Base-by-base conservation (phyloP, 2,113 vertebrate genomes). In the Steatornis caripensis region DNA sequence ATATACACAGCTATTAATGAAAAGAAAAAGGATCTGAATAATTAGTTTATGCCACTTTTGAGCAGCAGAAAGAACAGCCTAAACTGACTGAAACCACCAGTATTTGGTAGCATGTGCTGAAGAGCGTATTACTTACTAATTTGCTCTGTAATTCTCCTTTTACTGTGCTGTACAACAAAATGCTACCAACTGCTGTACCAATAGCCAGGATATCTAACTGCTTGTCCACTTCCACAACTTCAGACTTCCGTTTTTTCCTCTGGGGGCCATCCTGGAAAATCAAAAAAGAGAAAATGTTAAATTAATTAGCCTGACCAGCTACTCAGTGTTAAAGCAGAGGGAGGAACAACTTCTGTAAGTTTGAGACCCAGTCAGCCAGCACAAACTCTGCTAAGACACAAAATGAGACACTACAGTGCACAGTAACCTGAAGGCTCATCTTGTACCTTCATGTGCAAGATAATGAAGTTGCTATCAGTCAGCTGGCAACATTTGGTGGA, bases 191-290 rank as follows among this genome's bases (percentile, higher is more conserved):
- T 70, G 99, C 99, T 88, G 99, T 99, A 95, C 99, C 99, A 98
- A 99, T 98, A 12, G 99, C 99, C 98, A 99, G 92, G 91, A 99
- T 98, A 96, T 99, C 99, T 41, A 98, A 96, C 95, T 99, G 99
- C 90, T 98, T 98, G 94, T 98, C 97, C n/a, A 92, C 96, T 93
- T 96, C 98, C 51, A 39, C 97, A 19, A 85, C 98, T 97, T 99
- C 99, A 3, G 99, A 99, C 99, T 99, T 99, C 98, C 99, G 98
- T 96, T 99, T 99, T 98, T 99, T 99, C 97, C 99, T 99, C 97
- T 99, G 99, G 34, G 99, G 99, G 9, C 98, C 99, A 95, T 99
- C 99, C 99, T 99, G 91, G 69, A 86, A 90, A 94, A 94, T 36
- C 1, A 6, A 69, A 72, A 55, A 37, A 84, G 16, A 79, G 21